These are phyloP conservation scores for Thalassarche chlororhynchos DNA, from an alignment of 2,113 vertebrate genomes.

Conservation along the genomic window DNA sequence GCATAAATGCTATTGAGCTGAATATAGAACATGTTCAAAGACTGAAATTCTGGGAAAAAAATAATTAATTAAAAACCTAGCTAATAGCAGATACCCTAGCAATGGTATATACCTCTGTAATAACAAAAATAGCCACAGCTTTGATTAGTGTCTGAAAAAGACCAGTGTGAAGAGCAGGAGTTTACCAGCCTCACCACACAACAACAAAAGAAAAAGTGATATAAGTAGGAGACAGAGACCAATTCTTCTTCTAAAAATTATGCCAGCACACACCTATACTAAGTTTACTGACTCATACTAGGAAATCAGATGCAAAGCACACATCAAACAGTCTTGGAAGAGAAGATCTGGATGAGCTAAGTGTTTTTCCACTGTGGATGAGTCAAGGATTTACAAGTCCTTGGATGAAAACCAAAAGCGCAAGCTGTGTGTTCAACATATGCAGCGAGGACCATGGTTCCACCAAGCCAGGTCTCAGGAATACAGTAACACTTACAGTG, in stretches of 20 bases:
- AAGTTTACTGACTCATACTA: not conserved
- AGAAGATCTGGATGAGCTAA: not conserved
- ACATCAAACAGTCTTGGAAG: not conserved
- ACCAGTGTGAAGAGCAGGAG: not conserved
- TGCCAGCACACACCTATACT: not conserved
- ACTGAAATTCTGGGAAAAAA: not conserved
- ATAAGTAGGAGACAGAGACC: not conserved
- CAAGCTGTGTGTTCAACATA: not conserved
- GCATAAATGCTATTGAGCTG: not conserved
- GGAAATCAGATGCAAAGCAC: not conserved
- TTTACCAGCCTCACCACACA: not conserved
- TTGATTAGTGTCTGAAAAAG: not conserved
- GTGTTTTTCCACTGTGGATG: not conserved
- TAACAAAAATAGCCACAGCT: not conserved
- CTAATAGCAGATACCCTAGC: not conserved
- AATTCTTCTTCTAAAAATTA: not conserved
- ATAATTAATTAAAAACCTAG: not conserved
- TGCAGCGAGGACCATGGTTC: not conserved
- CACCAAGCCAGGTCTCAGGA: not conserved
- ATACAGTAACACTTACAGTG: not conserved
- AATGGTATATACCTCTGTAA: not conserved
- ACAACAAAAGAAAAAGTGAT: not conserved
- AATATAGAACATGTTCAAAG: not conserved
- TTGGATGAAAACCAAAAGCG: not conserved
- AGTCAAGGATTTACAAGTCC: not conserved